These are phyloP conservation scores for Montipora efflorescens DNA, from an alignment of 64 coral and sea anemone species.

Conservation along the genomic window DNA sequence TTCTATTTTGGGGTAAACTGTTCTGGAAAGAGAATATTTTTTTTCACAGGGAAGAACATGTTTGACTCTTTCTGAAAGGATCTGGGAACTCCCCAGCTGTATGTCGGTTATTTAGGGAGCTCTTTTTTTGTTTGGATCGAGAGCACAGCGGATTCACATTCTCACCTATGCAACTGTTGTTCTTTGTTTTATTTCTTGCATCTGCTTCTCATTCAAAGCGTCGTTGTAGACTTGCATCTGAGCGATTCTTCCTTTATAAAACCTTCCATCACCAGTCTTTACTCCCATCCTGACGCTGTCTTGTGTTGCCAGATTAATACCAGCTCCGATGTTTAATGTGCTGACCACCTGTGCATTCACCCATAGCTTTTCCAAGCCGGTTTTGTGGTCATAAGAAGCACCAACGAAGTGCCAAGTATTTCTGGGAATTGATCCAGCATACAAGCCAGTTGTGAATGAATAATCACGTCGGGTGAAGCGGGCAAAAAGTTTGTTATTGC, in stretches of 20 bases:
- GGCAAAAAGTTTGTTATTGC: background rate
- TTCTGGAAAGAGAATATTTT: too few relatives aligned
- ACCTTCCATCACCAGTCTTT: conserved; percentile 9
- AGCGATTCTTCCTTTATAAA: conserved; percentile 2
- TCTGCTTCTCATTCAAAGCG: background rate
- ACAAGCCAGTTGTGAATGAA: background rate
- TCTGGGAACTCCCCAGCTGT: too few relatives aligned
- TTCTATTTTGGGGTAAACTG: too few relatives aligned
- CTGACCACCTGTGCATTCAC: background rate
- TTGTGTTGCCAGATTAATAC: conserved; percentile 19
- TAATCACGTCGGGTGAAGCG: conserved; percentile 3
- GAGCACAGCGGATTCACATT: background rate
- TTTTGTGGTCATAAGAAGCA: background rate
- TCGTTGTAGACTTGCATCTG: conserved; percentile 21
- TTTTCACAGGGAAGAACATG: too few relatives aligned
- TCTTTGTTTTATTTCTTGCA: background rate
- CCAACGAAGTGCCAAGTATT: conserved; percentile 19
- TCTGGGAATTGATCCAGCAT: background rate
- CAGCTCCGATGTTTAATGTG: background rate
- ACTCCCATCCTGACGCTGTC: conserved; percentile 19
- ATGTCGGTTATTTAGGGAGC: too few relatives aligned
- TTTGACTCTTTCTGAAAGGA: too few relatives aligned
- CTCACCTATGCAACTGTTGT: background rate
- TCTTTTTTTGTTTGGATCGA: too few relatives aligned
- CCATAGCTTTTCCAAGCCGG: background rate